phyloP scores from a whole-genome alignment of 2,797 vertebrate species.

The Chaetodon trifasciatus region DNA sequence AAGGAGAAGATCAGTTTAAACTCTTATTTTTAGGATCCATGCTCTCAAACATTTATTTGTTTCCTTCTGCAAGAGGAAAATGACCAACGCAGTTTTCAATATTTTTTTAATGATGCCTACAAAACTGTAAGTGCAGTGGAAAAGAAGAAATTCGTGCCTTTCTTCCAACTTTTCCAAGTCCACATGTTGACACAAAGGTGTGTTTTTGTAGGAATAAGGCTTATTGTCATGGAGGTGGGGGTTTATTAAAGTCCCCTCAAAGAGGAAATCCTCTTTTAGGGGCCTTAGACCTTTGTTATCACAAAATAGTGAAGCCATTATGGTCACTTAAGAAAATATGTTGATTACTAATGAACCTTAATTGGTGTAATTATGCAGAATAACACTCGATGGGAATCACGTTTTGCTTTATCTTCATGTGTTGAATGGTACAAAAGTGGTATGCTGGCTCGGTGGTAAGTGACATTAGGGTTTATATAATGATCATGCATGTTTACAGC shows the following conservation, averaged over 20 bases:
- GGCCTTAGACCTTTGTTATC: conserved; percentile 44
- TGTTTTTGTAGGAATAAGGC: neutral
- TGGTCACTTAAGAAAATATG: conserved; percentile 59
- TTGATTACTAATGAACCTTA: conserved; percentile 57
- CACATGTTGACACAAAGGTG: neutral
- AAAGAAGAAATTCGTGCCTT: neutral
- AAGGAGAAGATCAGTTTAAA: neutral
- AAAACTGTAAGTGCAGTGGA: too few relatives aligned
- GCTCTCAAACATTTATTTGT: too few relatives aligned
- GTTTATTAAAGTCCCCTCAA: conserved; percentile 14
- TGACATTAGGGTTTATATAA: neutral
- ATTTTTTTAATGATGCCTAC: neutral
- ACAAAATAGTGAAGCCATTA: conserved; percentile 59
- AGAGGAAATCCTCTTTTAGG: conserved; percentile 33
- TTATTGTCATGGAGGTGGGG: neutral
- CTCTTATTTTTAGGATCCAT: neutral
- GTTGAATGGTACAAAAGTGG: conserved; percentile 2
- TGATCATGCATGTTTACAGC: conserved; percentile 4
- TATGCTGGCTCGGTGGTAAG: conserved; percentile 12
- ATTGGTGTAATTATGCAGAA: conserved; percentile 65
- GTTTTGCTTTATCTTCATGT: conserved; percentile 27
- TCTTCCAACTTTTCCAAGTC: neutral
- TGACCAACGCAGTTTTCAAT: neutral
- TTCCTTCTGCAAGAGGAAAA: neutral
- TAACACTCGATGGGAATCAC: conserved; percentile 44